Conservation (phyloP, 2,888 invertebrate genomes). For the Chrysolina oricalcia region DNA sequence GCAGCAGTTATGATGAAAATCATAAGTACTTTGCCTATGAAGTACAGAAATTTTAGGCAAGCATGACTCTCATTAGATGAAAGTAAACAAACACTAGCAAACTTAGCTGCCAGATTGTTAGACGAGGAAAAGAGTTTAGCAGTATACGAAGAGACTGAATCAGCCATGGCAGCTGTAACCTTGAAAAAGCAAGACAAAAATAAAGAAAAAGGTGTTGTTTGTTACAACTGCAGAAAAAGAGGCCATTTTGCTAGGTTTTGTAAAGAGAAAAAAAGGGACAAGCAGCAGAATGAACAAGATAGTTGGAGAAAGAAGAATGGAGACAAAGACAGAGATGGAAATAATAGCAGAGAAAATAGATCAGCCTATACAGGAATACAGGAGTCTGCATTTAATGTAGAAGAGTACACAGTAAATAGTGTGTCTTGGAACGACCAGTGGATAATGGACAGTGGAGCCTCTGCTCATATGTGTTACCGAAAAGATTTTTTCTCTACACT, state of each 20-base stretch:
- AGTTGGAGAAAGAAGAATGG: no score
- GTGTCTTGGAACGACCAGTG: conserved; percentile 44
- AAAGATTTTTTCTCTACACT: conserved; percentile 45
- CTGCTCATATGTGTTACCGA: conserved; percentile 53
- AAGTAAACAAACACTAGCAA: conserved; percentile 52
- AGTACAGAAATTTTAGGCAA: conserved; percentile 52
- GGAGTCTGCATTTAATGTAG: conserved; percentile 12
- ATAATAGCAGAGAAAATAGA: not conserved
- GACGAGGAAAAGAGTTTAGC: conserved; percentile 53
- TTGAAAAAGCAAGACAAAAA: not conserved
- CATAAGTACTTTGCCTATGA: conserved; percentile 46
- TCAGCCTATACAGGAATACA: not conserved
- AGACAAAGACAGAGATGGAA: no score
- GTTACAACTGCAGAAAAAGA: no score
- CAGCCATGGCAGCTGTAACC: conserved; percentile 36
- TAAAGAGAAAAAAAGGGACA: no score
- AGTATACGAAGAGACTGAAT: conserved; percentile 40
- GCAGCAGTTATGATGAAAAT: conserved; percentile 55
- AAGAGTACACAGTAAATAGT: not conserved
- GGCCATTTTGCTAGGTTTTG: no score
- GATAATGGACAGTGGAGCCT: conserved; percentile 59
- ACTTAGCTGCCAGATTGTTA: conserved; percentile 50
- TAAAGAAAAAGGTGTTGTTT: no score
- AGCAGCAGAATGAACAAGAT: no score
- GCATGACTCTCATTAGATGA: conserved; percentile 54